Percentiles rank a stretch among this genome's conserved stretches.
Evolutionary conservation across 2,888 invertebrate genomes (phyloP).

Genomic region (Matsumyia berberina): DNA sequence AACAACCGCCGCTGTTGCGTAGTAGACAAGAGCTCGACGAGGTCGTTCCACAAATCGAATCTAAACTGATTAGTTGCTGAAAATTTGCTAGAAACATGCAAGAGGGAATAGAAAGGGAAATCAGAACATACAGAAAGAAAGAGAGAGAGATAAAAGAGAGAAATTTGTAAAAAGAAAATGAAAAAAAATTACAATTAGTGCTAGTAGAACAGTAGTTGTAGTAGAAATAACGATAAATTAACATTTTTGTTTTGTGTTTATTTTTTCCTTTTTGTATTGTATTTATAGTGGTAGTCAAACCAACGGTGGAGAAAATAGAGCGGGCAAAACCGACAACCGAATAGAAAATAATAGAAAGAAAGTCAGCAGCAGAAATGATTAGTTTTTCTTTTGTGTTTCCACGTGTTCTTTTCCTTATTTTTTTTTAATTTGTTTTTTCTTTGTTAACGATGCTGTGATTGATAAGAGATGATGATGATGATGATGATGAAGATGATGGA

Average conservation of each 20-base stretch:
- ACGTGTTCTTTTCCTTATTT: conserved; percentile 1
- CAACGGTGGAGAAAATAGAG: conserved; percentile 12
- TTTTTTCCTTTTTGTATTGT: conserved; percentile 44
- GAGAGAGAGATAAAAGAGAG: neutral
- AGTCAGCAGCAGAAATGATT: conserved; percentile 64
- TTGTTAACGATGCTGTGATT: conserved; percentile 75
- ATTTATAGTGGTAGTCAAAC: conserved; percentile 42
- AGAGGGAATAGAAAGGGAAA: neutral
- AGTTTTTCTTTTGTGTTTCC: conserved; percentile 17
- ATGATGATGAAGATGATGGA: conserved; percentile 40
- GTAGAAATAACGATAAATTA: conserved; percentile 52
- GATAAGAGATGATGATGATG: conserved; percentile 38
- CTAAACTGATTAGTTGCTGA: conserved; percentile 28
- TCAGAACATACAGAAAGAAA: neutral
- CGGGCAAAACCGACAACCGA: too few relatives aligned
- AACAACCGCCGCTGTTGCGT: conserved; percentile 84
- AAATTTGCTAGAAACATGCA: conserved; percentile 1
- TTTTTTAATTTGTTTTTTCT: conserved; percentile 31
- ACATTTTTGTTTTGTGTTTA: conserved; percentile 51
- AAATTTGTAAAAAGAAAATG: conserved; percentile 44
- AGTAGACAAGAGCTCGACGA: conserved; percentile 81
- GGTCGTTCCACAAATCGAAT: conserved; percentile 76
- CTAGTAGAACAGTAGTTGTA: conserved; percentile 45
- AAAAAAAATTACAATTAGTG: conserved; percentile 32
- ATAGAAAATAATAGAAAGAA: neutral